Evolutionary conservation across 2,888 invertebrate species (phyloP).

Genomic region (Hoplodrina ambigua): DNA sequence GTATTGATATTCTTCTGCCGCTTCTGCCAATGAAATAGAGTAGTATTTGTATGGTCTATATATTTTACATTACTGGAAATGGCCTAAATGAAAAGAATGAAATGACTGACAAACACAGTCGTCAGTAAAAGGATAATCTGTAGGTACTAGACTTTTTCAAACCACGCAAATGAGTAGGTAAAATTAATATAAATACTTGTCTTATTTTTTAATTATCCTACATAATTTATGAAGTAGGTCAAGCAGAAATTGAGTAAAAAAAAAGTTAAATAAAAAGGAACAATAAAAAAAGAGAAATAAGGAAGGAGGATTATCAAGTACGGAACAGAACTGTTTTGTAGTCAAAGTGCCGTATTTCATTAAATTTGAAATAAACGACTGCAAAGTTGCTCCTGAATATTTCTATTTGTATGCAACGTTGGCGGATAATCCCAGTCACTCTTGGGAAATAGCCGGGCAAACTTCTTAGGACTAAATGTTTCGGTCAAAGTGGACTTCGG

Average conservation of each 20-base stretch:
- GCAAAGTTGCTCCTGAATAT: constrained; percentile 49
- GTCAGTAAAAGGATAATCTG: no score
- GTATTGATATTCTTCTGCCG: no score
- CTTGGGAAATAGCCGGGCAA: constrained; percentile 36
- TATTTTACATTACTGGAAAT: no score
- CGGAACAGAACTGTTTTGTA: constrained; percentile 25
- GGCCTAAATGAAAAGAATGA: no score
- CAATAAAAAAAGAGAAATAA: background rate
- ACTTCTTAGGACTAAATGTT: constrained; percentile 46
- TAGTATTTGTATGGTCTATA: no score
- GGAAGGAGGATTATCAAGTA: constrained; percentile 9
- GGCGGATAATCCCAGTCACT: constrained; percentile 30
- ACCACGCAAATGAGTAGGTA: no score
- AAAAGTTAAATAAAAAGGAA: constrained; percentile 5
- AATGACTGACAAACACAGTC: no score
- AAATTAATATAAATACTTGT: no score
- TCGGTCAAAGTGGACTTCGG: constrained; percentile 27
- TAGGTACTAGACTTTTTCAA: no score
- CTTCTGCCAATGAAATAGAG: no score
- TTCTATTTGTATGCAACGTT: constrained; percentile 48
- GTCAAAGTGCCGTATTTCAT: constrained; percentile 42
- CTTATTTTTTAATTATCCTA: no score
- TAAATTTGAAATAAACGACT: constrained; percentile 40
- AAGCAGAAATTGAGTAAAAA: background rate
- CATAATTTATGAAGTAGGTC: no score